These are phyloP conservation scores for Eilema depressum DNA, from an alignment of 2,888 invertebrate species.

Conservation along the genomic window DNA sequence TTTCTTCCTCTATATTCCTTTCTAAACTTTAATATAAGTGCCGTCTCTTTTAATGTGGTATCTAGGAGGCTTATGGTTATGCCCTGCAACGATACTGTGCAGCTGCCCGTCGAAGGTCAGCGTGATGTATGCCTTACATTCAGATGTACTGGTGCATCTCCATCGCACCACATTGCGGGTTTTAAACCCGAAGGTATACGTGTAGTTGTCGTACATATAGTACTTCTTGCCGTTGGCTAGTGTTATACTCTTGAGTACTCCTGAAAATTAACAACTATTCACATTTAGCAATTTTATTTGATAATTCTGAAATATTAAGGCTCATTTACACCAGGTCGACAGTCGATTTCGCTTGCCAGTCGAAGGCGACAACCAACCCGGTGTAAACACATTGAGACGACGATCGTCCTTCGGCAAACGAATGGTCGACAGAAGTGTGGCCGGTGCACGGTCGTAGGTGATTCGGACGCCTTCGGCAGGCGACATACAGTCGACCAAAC, in stretches of 20 bases:
- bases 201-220: constrained; percentile 34
- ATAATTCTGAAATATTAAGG: too few relatives aligned
- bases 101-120: constrained; percentile 25
- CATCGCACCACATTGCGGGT: constrained; percentile 25
- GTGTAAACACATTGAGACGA: too few relatives aligned
- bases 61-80: constrained; percentile 33
- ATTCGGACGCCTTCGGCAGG: too few relatives aligned
- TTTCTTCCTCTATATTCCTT: not conserved
- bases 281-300: too few relatives aligned
- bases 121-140: constrained; percentile 32
- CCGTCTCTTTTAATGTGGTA: constrained; percentile 34
- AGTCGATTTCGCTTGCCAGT: too few relatives aligned
- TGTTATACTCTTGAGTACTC: constrained; percentile 14
- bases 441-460: too few relatives aligned
- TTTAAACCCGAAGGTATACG: constrained; percentile 28
- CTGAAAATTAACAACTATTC: constrained; percentile 26
- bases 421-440: too few relatives aligned
- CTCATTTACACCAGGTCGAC: too few relatives aligned
- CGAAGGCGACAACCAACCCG: too few relatives aligned
- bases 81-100: constrained; percentile 16
- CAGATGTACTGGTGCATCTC: constrained; percentile 42
- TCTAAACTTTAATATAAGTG: constrained; percentile 26
- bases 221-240: constrained; percentile 33
- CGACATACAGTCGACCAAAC: too few relatives aligned
- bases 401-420: too few relatives aligned